Conservation (phyloP, 2,888 invertebrate genomes). For the Anthophora plumipes region DNA sequence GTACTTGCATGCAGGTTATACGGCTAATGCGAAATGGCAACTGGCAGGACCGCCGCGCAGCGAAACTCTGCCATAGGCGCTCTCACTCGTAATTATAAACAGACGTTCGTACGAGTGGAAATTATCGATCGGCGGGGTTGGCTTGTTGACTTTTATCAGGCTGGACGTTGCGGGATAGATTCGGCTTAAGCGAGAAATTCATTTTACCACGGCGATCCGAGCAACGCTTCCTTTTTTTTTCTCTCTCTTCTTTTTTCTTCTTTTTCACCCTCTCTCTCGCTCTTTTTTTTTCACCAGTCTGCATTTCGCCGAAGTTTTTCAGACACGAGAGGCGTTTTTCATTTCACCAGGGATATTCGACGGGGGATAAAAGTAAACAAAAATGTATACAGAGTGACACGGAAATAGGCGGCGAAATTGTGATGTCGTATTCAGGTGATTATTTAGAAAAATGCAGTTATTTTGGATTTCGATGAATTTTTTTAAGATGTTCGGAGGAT, state of each 20-base stretch:
- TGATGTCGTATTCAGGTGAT: no score
- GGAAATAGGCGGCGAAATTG: no score
- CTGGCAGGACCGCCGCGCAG: conserved; percentile 45
- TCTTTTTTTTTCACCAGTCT: neutral
- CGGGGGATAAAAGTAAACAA: neutral
- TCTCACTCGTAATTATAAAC: conserved; percentile 59
- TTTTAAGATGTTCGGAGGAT: no score
- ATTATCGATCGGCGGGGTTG: conserved; percentile 50
- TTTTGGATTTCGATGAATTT: no score
- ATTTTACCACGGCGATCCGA: neutral
- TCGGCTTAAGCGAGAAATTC: neutral
- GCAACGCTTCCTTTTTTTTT: no score
- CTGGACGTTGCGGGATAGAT: neutral
- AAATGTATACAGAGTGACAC: no score
- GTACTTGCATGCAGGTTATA: conserved; percentile 52
- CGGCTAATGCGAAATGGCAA: conserved; percentile 66
- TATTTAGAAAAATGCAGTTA: no score
- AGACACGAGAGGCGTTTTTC: neutral
- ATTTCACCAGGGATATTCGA: neutral
- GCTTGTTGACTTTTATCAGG: conserved; percentile 29
- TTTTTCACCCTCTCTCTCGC: no score
- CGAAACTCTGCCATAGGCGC: conserved; percentile 28
- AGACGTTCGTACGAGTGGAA: conserved; percentile 43
- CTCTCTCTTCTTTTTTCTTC: no score
- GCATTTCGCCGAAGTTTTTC: neutral